Conservation (phyloP, 2,888 invertebrate species). For the Trisateles emortualis region DNA sequence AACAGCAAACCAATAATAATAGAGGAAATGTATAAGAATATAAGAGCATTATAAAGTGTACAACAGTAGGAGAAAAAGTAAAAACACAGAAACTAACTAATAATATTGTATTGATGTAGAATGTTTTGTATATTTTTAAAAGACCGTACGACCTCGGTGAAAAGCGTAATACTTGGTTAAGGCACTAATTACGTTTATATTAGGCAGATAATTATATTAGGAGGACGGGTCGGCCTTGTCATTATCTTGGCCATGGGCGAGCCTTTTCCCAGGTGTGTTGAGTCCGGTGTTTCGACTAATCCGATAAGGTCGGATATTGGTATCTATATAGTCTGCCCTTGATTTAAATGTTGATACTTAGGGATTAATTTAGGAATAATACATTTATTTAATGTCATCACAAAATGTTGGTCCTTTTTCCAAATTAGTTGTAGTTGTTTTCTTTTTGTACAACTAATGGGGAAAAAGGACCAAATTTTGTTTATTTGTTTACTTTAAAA, state of each 20-base stretch:
- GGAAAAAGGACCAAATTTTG: too few species aligned
- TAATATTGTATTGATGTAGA: not conserved
- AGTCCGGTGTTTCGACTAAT: slow-evolving; percentile 4
- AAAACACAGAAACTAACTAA: too few species aligned
- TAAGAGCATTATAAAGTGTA: too few species aligned
- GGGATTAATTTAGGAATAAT: not conserved
- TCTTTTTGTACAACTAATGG: too few species aligned
- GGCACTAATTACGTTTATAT: slow-evolving; percentile 20
- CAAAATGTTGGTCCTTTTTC: too few species aligned
- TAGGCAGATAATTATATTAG: slow-evolving; percentile 10
- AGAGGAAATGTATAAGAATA: too few species aligned
- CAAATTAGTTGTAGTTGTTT: too few species aligned
- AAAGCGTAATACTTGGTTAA: slow-evolving; percentile 7
- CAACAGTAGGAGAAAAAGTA: too few species aligned
- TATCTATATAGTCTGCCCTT: slow-evolving; percentile 6
- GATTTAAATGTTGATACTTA: not conserved
- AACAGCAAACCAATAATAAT: too few species aligned
- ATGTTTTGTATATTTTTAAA: not conserved
- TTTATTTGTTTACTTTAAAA: too few species aligned
- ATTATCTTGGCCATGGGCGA: slow-evolving; percentile 14
- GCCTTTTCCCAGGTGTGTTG: slow-evolving; percentile 13
- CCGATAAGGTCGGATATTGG: slow-evolving; percentile 5
- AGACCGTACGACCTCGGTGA: not conserved
- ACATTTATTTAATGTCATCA: not conserved
- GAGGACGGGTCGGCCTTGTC: slow-evolving; percentile 3